Percentiles rank a stretch among this genome's conserved stretches.
Evolutionary conservation across 1,140 invertebrate species (phyloP).

Genomic region (Drosophila neocordata): DNA sequence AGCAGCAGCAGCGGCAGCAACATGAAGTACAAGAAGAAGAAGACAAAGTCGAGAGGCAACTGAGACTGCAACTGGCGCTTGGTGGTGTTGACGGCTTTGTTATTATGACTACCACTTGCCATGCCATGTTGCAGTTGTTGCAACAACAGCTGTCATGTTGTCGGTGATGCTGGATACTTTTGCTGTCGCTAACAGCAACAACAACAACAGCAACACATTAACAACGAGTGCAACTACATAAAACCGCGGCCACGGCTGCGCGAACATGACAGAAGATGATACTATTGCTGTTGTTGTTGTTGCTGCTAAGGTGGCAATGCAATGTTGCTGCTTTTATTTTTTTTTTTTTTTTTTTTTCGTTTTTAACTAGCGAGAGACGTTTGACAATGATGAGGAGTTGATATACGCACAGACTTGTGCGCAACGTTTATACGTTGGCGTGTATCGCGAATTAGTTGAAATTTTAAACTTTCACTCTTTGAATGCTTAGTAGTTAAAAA

Average conservation of each 20-base stretch:
- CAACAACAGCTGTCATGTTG: slow-evolving; percentile 52
- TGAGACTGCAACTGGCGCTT: slow-evolving; percentile 52
- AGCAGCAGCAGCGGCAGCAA: neutral
- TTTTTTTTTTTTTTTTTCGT: slow-evolving; percentile 23
- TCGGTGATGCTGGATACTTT: slow-evolving; percentile 20
- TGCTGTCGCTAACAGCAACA: slow-evolving; percentile 33
- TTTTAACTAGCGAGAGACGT: neutral
- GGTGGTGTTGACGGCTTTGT: slow-evolving; percentile 56
- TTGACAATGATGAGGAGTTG: slow-evolving; percentile 6
- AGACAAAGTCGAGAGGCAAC: slow-evolving; percentile 9
- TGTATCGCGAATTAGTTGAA: neutral
- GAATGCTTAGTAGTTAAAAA: no score
- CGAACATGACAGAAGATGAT: slow-evolving; percentile 53
- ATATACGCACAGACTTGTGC: slow-evolving; percentile 2
- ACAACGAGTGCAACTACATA: slow-evolving; percentile 20
- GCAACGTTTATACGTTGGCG: neutral
- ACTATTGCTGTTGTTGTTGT: slow-evolving; percentile 17
- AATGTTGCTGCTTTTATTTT: slow-evolving; percentile 7
- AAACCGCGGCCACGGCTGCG: slow-evolving; percentile 51
- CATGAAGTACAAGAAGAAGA: slow-evolving; percentile 27
- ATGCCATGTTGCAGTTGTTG: slow-evolving; percentile 50
- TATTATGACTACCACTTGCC: slow-evolving; percentile 61
- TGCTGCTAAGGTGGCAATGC: slow-evolving; percentile 42
- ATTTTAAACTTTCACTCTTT: neutral
- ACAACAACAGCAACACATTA: slow-evolving; percentile 6